Percentiles rank a stretch among this genome's conserved stretches.
Evolutionary conservation across 53 echinoderm and acorn worm species (phyloP).

Genomic region (Paracentrotus lividus): DNA sequence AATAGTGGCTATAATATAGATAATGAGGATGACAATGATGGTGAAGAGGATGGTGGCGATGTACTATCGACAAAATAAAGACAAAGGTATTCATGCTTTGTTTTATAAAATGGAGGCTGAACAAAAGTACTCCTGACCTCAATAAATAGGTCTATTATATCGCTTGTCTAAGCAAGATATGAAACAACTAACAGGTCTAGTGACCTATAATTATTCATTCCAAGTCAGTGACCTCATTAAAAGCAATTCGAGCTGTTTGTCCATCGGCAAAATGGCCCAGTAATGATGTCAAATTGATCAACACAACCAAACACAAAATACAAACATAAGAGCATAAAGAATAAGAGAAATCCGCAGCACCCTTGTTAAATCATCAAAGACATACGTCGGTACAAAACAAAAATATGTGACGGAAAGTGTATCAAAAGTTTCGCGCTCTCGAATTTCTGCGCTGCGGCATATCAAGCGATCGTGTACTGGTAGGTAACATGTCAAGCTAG

Average conservation of each 20-base stretch:
- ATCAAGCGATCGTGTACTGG: not conserved
- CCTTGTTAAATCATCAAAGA: slow-evolving; percentile 1
- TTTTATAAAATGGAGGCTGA: not conserved
- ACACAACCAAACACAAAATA: no score
- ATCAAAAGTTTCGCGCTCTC: slow-evolving; percentile 37
- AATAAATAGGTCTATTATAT: not conserved
- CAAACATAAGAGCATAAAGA: slow-evolving; percentile 7
- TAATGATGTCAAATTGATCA: not conserved
- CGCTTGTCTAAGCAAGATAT: not conserved
- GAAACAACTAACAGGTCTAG: not conserved
- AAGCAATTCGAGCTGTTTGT: not conserved
- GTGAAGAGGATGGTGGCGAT: not conserved
- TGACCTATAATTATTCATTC: not conserved
- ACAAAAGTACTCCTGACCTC: not conserved
- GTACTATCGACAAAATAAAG: not conserved
- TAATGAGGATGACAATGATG: not conserved
- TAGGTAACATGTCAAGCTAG: slow-evolving; percentile 36
- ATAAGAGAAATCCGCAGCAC: not conserved
- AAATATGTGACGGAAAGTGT: slow-evolving; percentile 32
- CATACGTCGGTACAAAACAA: not conserved
- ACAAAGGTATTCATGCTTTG: not conserved
- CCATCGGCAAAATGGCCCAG: not conserved
- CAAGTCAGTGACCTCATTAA: slow-evolving; percentile 24
- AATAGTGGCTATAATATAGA: not conserved
- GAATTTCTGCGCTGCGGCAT: slow-evolving; percentile 8